Base-by-base conservation (phyloP, 2,113 vertebrate genomes). In the Anolis sagrei region DNA sequence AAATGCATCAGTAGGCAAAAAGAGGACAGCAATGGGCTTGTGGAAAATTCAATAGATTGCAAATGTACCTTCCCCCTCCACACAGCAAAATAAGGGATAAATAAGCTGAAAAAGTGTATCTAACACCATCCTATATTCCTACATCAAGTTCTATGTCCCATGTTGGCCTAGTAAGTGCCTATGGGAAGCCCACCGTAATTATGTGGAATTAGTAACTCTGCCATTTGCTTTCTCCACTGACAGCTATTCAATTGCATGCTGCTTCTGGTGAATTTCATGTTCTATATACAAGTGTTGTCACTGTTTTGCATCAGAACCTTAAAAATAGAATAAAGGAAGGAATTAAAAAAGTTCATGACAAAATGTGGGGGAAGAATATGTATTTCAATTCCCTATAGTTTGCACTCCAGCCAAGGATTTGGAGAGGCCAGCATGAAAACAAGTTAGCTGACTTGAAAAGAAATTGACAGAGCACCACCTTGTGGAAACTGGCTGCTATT, bases 381-480 rank as follows among this genome's bases (percentile, higher is more conserved):
- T 14, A 27, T 18, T 1, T 0, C 21, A 23, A 25, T 83, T 74
- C 19, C 32, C 54, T 16, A 18, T 49, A 32, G 25, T 36, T 11
- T 81, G 69, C 18, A 7, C 6, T 66, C 51, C 11, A 34, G 11
- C 10, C 14, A 75, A 74, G 13, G 19, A 66, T 49, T 76, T 81
- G 68, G 36, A 9, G 9, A 51, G 54, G 51, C 21, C 25, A n/a
- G 32, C 7, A 62, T 39, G 5, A 7, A 69, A 78, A 21, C 21
- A 69, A 39, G 49, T 23, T 2, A 58, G 7, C 5, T 5, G 2
- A 54, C 76, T 88, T 80, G 66, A 76, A 73, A 82, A 85, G 19
- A n/a, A 79, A 82, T 74, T 64, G 21, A 27, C 5, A 10, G 79
- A 89, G 18, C 87, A 90, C 94, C 94, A 94, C 64, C 94, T 95